Base-by-base conservation (phyloP, 2,888 invertebrate species). In the Aporophyla lueneburgensis region DNA sequence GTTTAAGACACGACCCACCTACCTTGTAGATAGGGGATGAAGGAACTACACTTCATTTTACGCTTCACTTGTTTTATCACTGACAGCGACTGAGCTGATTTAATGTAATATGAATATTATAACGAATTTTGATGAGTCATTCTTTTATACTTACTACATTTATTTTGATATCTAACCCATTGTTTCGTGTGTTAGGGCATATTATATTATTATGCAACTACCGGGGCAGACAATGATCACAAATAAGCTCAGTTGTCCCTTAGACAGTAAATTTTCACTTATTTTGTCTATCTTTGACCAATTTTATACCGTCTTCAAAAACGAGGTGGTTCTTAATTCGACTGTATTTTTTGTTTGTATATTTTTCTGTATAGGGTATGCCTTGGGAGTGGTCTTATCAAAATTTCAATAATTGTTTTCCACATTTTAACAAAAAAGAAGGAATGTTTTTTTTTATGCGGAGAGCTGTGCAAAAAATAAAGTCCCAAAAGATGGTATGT, bases 1-100 rank as follows among this genome's bases (percentile, higher is more conserved):
- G 71, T 76, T 75, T 73, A 49, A 85, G 68, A 73, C 53, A 74
- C 73, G 78, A 76, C 77, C 73, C 66, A 74, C 71, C 78, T 87
- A 83, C 72, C 58, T n/a, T 27, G 24, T 0, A 56, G 43, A 81
- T 63, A 63, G 56, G 61, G 72, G 72, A 71, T 72, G 67, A 77
- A 70, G 65, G 75, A 65, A 81, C 75, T 85, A 81, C 72, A 73
- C 61, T 63, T 84, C 56, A 81, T 88, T 87, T 87, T 53, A 76
- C 69, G 75, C 80, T 81, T 76, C 72, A 77, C 76, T 87, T 75
- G 53, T 65, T 84, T 77, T 80, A 78, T 83, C 62, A 76, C 68
- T 74, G 70, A 74, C 68, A 80, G 73, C 58, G 69, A n/a, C n/a
- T n/a, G n/a, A 68, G 68, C 51, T 76, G 53, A 74, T 71, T 63